Percentiles rank a stretch among this genome's conserved stretches.
Evolutionary conservation across 2,888 invertebrate species (phyloP).

Genomic region (Junonia oenone): DNA sequence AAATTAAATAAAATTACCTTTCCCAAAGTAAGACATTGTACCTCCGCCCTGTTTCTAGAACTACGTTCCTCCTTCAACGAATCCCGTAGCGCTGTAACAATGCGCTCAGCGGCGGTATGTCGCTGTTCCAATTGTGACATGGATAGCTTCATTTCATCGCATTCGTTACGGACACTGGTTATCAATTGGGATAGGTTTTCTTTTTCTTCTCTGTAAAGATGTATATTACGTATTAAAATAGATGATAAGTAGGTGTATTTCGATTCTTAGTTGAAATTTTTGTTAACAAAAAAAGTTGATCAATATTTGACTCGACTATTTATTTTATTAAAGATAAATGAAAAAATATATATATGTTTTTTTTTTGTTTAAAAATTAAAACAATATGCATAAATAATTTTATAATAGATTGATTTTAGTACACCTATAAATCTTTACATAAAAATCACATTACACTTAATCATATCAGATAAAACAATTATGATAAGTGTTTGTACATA

Average conservation of each 20-base stretch:
- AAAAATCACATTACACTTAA: no score
- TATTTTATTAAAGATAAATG: no score
- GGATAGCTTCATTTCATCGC: slow-evolving; percentile 41
- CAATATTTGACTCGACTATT: no score
- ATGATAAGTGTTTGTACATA: neutral
- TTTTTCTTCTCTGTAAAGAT: slow-evolving; percentile 57
- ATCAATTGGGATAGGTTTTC: slow-evolving; percentile 47
- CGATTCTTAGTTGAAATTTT: no score
- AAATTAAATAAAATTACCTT: slow-evolving; percentile 41
- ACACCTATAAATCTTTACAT: no score
- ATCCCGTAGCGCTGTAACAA: slow-evolving; percentile 55
- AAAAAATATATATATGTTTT: no score
- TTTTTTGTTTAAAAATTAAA: no score
- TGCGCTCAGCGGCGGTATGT: slow-evolving; percentile 47
- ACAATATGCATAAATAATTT: no score
- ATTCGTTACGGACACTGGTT: slow-evolving; percentile 42
- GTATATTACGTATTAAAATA: no score
- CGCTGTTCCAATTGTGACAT: slow-evolving; percentile 46
- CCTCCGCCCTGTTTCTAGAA: slow-evolving; percentile 49
- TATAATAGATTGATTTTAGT: no score
- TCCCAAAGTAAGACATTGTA: slow-evolving; percentile 38
- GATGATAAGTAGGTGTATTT: no score
- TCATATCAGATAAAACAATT: neutral
- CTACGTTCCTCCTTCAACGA: slow-evolving; percentile 56
- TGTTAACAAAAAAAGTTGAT: no score